Base-by-base conservation (phyloP, 53 echinoderm and acorn worm species). In the Henricia sp. region DNA sequence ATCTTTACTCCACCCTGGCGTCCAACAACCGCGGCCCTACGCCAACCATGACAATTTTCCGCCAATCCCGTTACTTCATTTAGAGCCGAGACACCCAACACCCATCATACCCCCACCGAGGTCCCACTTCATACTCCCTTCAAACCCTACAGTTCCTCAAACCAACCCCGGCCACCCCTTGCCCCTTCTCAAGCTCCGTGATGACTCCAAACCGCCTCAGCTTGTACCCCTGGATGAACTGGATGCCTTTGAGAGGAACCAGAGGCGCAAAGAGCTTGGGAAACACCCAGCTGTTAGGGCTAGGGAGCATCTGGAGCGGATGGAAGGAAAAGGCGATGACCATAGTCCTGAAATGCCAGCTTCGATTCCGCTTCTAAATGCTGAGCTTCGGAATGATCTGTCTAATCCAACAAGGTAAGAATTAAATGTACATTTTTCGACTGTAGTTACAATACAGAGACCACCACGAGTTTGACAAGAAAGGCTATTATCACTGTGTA, bases 311-410 rank as follows among this genome's bases (percentile, higher is more conserved):
- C 28, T 30, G 34, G 63, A 78, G 34, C 28, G 16, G 42, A 64
- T 21, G 20, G 78, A 70, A 21, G 46, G 63, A 29, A 52, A n/a
- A 21, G 29, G n/a, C 35, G 51, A 33, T 4, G 34, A 26, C 1
- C 1, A 33, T 46, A 28, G 3, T 44, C 37, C 34, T 19, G 78
- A 64, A 50, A 50, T 0, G n/a, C 63, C 41, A 6, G 63, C 41
- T 30, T 64, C 78, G 0, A 46, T 78, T 21, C 77, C 50, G 11
- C 64, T 78, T 6, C 63, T 78, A 16, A 44, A 78, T 64, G 78
- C 63, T n/a, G 78, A 78, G 43, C 62, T 78, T 14, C 62, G 46
- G 64, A 62, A 78, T 33, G 78, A 78, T 46, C 78, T 76, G 27
- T 41, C 35, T 0, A 76, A 24, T 37, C 14, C 41, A n/a, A 76